Base-by-base conservation (phyloP, 1,140 invertebrate genomes). In the Amyelois transitella region DNA sequence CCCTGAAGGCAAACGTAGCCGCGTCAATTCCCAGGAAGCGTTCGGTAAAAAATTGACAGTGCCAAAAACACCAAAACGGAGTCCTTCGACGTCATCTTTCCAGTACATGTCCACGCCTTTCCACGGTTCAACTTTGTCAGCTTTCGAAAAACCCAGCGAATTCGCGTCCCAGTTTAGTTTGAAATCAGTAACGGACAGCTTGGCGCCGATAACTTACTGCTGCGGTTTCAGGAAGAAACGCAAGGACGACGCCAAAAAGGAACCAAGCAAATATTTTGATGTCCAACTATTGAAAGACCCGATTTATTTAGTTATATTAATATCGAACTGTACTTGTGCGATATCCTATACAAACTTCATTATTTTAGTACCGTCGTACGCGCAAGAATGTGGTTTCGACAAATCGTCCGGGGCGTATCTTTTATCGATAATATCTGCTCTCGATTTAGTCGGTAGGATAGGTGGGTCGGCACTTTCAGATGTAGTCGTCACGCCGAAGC, bases 281-380 rank as follows among this genome's bases (percentile, higher is more conserved):
- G 72, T 94, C 0, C 90, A 92, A n/a, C 75, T 96, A 0, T 76
- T 96, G 0, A 93, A 91, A 76, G 94, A 96, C 76, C 94, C 94
- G 0, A 90, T 95, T 22, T 96, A 95, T 72, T 87, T 96, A 32
- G 92, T 96, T 2, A 95, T 96, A 48, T 75, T 96, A 14, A 92
- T 96, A 60, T 96, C 94, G 0, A 96, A 95, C 70, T 94, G 93
- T 19, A 95, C 94, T 0, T 95, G 94, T 60, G 95, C 94, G 1
- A 94, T 96, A 43, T 95, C 94, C 49, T 96, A 96, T 66, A 96
- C 95, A 0, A 96, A 96, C 75, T 95, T 96, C 57, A 93, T 95
- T 0, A 95, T 96, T 48, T 69, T 96, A 1, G 85, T 96, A 12
- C 94, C 95, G 2, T 90, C 91, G 0, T 96, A 95, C 75, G 94